Evolutionary conservation across 2,113 vertebrate genomes (phyloP), one percentile per base, ranked within the genome.

Genomic region (Anoura caudifer): DNA sequence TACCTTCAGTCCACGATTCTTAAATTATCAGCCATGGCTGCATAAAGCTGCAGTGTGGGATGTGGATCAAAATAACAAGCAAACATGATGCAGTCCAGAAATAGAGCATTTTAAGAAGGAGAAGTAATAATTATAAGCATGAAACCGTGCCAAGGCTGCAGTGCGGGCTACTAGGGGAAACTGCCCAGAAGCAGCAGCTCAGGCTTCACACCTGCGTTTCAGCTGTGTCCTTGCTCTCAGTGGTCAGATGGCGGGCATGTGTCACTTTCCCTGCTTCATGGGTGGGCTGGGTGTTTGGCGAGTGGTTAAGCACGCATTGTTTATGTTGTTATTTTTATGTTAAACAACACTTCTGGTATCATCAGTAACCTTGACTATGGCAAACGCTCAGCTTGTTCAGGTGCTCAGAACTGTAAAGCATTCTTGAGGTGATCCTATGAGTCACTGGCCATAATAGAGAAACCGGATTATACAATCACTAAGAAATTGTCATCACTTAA

Each of bases 51-150:
- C 61, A 45, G 38, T 91, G 94, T 83, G 94, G 90, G 56, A 73
- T 72, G 16, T 56, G 77, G 80, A 75, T 73, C 61, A 83, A 90
- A 95, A 93, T 91, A 97, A 90, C 45, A 93, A 87, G 87, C 84
- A 93, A 97, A 95, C 31, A 88, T 2, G 24, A 96, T 87, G 67
- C 73, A 84, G 79, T 91, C 26, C 79, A 90, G 63, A 97, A 96
- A 97, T 76, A 95, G 79, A 93, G 38, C 4, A 52, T 63, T 93
- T 96, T 38, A 45, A 47, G 93, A 91, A 94, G 82, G 4, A 90
- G 47, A 79, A 84, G 50, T 38, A 43, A 59, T 93, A 75, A 95
- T 95, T 93, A 83, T 65, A 91, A 76, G 36, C n/a, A 38, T n/a
- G 69, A 92, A 87, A 33, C 36, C 47, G 84, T 9, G 54, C 84